These are phyloP conservation scores for Mormyrus iriodes DNA, from an alignment of 2,113 vertebrate species.

Conservation along the genomic window DNA sequence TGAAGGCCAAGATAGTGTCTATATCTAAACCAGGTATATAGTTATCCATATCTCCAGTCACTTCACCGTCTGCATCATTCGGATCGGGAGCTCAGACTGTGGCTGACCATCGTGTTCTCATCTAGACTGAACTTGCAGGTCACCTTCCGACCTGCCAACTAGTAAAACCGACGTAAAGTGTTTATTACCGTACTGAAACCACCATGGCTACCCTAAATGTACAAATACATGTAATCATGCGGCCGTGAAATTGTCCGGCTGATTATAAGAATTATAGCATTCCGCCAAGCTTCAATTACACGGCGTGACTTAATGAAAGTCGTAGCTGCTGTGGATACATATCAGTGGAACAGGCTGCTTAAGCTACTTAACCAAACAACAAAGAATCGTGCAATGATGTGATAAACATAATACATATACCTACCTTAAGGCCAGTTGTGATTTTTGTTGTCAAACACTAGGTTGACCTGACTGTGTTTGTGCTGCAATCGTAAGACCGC, in stretches of 20 bases:
- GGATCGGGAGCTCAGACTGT: no score
- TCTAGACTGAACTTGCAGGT: background rate
- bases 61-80: background rate
- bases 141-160: background rate
- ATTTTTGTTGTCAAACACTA: background rate
- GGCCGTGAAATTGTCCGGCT: background rate
- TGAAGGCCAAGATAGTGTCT: background rate
- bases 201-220: background rate
- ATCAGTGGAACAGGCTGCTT: background rate
- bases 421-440: background rate
- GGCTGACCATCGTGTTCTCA: background rate
- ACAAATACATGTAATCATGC: background rate
- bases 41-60: background rate
- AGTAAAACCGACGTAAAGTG: background rate
- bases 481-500: background rate
- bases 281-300: background rate
- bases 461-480: background rate
- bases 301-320: background rate
- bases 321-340: background rate
- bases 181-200: background rate
- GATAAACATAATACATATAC: background rate
- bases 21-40: background rate
- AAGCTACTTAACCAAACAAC: background rate
- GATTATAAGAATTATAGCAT: background rate
- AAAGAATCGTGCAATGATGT: background rate